Evolutionary conservation across 2,888 invertebrate species (phyloP).

Genomic region (Melikaiella ostensackeni): DNA sequence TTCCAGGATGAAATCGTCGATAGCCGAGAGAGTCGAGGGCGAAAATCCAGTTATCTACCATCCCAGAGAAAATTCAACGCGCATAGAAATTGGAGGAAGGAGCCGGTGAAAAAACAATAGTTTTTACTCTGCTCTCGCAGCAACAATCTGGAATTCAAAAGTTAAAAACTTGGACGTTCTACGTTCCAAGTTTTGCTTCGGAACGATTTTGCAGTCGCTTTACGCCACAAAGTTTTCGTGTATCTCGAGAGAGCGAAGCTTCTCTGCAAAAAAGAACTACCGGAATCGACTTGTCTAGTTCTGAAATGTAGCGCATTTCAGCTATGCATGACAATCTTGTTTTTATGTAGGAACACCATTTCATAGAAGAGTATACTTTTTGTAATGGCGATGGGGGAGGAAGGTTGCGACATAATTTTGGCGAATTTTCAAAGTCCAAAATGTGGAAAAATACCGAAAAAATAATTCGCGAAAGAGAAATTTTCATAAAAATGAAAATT

Average conservation of each 20-base stretch:
- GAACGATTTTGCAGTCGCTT: slow-evolving; percentile 27
- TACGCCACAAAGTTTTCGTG: slow-evolving; percentile 27
- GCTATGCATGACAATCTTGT: not conserved
- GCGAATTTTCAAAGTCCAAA: no score
- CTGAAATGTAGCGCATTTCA: slow-evolving; percentile 15
- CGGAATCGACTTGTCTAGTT: slow-evolving; percentile 34
- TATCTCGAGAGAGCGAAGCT: not conserved
- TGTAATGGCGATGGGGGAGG: no score
- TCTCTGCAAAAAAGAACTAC: slow-evolving; percentile 5
- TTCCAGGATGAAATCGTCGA: slow-evolving; percentile 1
- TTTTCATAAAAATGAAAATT: no score
- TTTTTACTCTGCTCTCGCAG: not conserved
- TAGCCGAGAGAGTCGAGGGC: not conserved
- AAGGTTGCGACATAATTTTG: no score
- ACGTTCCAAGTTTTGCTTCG: slow-evolving; percentile 27
- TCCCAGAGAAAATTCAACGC: slow-evolving; percentile 5
- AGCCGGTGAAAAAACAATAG: slow-evolving; percentile 23
- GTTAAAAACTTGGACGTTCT: slow-evolving; percentile 13
- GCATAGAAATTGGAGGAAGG: slow-evolving; percentile 27
- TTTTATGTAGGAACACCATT: not conserved
- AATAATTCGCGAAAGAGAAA: no score
- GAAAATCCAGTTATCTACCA: slow-evolving; percentile 21
- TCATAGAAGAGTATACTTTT: no score
- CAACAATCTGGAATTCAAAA: slow-evolving; percentile 29
- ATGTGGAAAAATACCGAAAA: no score